Percentiles rank a stretch among this genome's conserved stretches.
These are phyloP conservation scores for Zaprionus ornatus DNA, from an alignment of 1,140 invertebrate species.

Conservation along the genomic window DNA sequence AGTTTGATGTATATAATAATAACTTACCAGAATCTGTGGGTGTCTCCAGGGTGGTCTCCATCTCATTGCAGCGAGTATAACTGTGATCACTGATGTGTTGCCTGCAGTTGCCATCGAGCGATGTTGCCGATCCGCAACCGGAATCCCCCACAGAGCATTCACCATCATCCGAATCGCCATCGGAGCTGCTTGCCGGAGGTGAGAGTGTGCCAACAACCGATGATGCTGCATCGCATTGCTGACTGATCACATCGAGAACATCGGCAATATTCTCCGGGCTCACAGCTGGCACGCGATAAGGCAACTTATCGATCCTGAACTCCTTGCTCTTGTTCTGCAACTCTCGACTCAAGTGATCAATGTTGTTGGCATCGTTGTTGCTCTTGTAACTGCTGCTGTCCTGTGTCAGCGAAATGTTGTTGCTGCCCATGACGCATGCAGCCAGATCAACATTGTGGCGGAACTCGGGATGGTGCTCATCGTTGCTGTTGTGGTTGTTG, in stretches of 20 bases:
- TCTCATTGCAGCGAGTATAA: slow-evolving; percentile 86
- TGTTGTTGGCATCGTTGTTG: slow-evolving; percentile 41
- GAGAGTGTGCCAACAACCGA: slow-evolving; percentile 5
- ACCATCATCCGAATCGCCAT: slow-evolving; percentile 74
- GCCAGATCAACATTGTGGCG: slow-evolving; percentile 73
- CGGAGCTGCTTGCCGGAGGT: slow-evolving; percentile 57
- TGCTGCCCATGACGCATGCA: slow-evolving; percentile 81
- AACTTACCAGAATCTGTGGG: slow-evolving; percentile 93
- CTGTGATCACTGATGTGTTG: slow-evolving; percentile 87
- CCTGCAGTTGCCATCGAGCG: slow-evolving; percentile 52
- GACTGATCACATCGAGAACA: slow-evolving; percentile 64
- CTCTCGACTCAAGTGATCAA: slow-evolving; percentile 66
- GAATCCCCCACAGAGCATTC: slow-evolving; percentile 45
- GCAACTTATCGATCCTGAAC: slow-evolving; percentile 8
- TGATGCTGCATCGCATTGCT: slow-evolving; percentile 24
- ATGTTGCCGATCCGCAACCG: slow-evolving; percentile 27
- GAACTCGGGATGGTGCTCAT: slow-evolving; percentile 41
- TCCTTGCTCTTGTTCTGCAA: slow-evolving; percentile 72
- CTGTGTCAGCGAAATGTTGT: slow-evolving; percentile 67
- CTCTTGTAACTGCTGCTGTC: background rate
- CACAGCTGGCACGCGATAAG: slow-evolving; percentile 1
- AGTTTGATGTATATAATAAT: background rate
- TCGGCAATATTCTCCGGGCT: slow-evolving; percentile 35
- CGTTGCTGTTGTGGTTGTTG: background rate
- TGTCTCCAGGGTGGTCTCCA: slow-evolving; percentile 88